Conservation (phyloP, 2,888 invertebrate species). For the Paralinhomoeus sp. region DNA sequence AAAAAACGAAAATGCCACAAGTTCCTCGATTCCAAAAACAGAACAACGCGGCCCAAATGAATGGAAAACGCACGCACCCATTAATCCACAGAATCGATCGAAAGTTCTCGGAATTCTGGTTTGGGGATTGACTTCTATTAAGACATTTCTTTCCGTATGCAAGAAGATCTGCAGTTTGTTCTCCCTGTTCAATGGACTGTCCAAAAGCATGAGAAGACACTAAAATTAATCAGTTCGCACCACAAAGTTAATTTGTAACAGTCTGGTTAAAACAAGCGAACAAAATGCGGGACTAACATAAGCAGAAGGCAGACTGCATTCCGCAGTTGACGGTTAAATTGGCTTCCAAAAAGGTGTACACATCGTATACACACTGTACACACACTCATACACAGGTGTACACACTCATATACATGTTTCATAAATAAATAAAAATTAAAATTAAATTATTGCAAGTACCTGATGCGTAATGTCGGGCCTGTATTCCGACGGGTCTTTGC, state of each 20-base stretch:
- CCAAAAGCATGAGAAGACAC: constrained; percentile 84
- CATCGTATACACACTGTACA: no score
- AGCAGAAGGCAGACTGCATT: no score
- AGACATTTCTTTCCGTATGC: constrained; percentile 27
- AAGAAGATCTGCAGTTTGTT: constrained; percentile 64
- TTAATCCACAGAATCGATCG: constrained; percentile 81
- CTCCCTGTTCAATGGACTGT: constrained; percentile 84
- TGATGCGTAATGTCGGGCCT: constrained; percentile 94
- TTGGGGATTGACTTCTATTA: constrained; percentile 57
- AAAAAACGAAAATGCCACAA: neutral
- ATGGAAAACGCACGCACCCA: constrained; percentile 41
- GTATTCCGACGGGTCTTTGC: constrained; percentile 61
- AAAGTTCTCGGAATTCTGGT: constrained; percentile 88
- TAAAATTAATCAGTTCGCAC: constrained; percentile 13
- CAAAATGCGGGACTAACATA: neutral
- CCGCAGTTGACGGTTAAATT: no score
- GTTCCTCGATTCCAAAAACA: neutral
- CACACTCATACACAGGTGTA: no score
- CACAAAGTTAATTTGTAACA: neutral
- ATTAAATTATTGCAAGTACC: no score
- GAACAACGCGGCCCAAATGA: neutral
- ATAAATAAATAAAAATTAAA: no score
- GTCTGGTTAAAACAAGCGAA: neutral
- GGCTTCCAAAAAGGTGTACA: no score
- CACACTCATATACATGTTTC: no score